These are phyloP conservation scores for Capitella teleta DNA, from an alignment of 1,140 invertebrate species.

Conservation along the genomic window DNA sequence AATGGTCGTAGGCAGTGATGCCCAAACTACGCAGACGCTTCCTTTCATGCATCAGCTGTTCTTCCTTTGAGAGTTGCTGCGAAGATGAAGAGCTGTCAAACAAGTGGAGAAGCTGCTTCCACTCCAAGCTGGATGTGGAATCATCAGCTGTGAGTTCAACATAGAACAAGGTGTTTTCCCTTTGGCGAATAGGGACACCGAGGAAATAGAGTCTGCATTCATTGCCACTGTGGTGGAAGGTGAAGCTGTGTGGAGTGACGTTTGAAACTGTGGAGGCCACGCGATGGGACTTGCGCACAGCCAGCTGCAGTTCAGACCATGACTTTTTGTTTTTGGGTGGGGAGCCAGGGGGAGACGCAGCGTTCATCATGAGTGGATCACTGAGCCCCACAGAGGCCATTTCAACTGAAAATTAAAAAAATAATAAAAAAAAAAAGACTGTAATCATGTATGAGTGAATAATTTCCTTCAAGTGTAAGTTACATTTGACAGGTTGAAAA, in stretches of 20 bases:
- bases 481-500: too few species aligned
- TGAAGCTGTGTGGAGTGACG: conserved; percentile 24
- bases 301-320: conserved; percentile 68
- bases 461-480: too few species aligned
- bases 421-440: too few species aligned
- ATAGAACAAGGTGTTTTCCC: conserved; percentile 78
- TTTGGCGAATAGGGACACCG: conserved; percentile 66
- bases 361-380: too few species aligned
- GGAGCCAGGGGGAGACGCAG: too few species aligned
- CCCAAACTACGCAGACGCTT: conserved; percentile 83
- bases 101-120: conserved; percentile 61
- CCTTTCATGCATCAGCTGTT: conserved; percentile 78
- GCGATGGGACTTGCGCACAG: conserved; percentile 69
- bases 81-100: conserved; percentile 51
- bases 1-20: conserved; percentile 75
- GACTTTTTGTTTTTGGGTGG: conserved; percentile 22
- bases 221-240: conserved; percentile 14
- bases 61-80: conserved; percentile 61
- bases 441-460: too few species aligned
- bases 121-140: conserved; percentile 42
- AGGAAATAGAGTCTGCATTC: conserved; percentile 62
- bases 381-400: too few species aligned
- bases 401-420: too few species aligned
- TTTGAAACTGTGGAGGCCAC: conserved; percentile 62
- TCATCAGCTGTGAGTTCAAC: conserved; percentile 55